Base-by-base conservation (phyloP, 2,797 vertebrate genomes). In the Hephaestus fuliginosus region DNA sequence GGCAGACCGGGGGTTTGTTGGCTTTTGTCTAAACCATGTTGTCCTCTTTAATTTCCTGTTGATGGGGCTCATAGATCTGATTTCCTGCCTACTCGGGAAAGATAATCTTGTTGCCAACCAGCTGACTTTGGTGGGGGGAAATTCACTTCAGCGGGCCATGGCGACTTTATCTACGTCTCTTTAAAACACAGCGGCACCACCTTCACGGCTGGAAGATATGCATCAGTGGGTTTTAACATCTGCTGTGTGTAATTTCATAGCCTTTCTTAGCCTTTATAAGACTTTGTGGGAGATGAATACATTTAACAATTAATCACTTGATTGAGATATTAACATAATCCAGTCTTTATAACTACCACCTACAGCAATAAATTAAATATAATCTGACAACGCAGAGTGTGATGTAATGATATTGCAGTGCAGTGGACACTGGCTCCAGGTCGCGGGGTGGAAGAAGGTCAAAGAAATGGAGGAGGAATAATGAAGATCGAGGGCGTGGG, bases 31-130 rank as follows among this genome's bases (percentile, higher is more conserved):
- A 82, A 93, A 88, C 77, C 79, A 76, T 92, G 89, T 91, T 92
- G 86, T 92, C 87, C 85, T 84, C 82, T 92, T 93, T 94, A 78
- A 94, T 94, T 94, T 95, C 94, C 95, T 94, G 89, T 92, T 88
- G 83, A 92, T 92, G 85, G 64, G 66, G 62, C 89, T 90, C 78
- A 56, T 69, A 89, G 91, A 93, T 93, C 78, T 93, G 88, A 94
- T 94, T 95, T 93, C 90, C 94, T 91, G 86, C 83, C 76, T 73
- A 63, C 7, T 61, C 44, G 41, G 79, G 85, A 91, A 84, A 91
- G 61, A 82, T 88, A 88, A 92, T 93, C 84, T 84, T 56, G 86
- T 70, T 78, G 84, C 80, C 91, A 88, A 61, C 81, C 72, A 33
- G 3, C 83, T 62, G 76, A 75, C 62, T 87, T 79, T 41, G 67